Evolutionary conservation across 2,888 invertebrate species (phyloP), one percentile per base, ranked within the genome.

Genomic region (Aplocera efformata): DNA sequence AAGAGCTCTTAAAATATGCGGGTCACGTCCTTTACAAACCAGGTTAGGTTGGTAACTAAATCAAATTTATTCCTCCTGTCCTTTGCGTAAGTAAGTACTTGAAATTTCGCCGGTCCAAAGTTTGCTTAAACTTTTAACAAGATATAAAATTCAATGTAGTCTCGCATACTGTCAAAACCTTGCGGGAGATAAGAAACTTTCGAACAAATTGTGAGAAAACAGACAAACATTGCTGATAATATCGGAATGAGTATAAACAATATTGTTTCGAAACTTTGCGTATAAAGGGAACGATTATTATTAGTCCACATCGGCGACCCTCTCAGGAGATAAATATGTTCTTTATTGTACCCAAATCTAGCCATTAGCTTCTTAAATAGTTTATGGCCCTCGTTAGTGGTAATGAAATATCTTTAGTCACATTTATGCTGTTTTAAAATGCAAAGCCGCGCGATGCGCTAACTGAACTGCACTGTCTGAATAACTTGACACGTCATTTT

Each of bases 41-140:
- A 69, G 67, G 71, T 72, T 66, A 65, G 66, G 68, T 63, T 73
- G 73, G 73, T 77, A 74, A 76, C 72, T 73, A 71, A 79, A 77
- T 79, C 74, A 76, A 78, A 78, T 77, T 72, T 78, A 77, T 75
- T 77, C 73, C 53, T 40, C 56, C 56, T 58, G 65, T 66, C 63
- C 63, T 58, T 58, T 48, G 49, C 47, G 48, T 50, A 39, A 50
- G 53, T 50, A 53, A 59, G 54, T 48, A 60, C 48, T 56, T 41
- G 41, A 56, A 49, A 61, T 50, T 60, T 62, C 58, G 41, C 55
- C 50, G 20, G 32, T 40, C 25, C 40, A 40, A 17, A 42, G 31
- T 31, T 41, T 22, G 11, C 39, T 35, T 38, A 42, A 65, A 65
- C 48, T 62, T 63, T 59, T 56, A 56, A 63, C 61, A 58, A 56